Base-by-base conservation (phyloP, 2,113 vertebrate species). In the Toxotes chatareus region DNA sequence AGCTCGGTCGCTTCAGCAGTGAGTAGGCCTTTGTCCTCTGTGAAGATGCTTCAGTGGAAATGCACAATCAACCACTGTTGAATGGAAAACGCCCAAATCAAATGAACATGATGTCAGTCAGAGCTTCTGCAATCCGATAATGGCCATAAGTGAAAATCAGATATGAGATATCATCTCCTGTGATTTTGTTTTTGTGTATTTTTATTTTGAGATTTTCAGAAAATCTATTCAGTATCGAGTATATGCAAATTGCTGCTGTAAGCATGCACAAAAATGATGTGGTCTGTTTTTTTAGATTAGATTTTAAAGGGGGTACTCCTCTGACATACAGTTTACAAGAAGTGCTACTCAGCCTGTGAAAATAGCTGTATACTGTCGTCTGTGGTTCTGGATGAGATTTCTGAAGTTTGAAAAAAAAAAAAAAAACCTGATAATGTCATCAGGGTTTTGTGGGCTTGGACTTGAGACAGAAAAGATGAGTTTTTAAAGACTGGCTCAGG, bases 1-100 rank as follows among this genome's bases (percentile, higher is more conserved):
- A 68, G 53, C 34, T 70, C 34, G 12, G 53, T 21, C 7, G 55
- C 36, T 74, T 71, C 21, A 14, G 42, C 69, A 62, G 73, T 84
- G 73, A 90, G 66, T 76, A 21, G 83, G 64, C 34, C 83, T 92
- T 81, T 91, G 87, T 91, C 57, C 69, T 73, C 42, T 55, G 72
- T 32, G 40, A 89, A 73, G 77, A 91, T 78, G 67, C 73, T 78
- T 69, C 65, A 73, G 70, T 89, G 84, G 74, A 82, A 91, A 83
- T 73, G 60, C 13, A 84, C 74, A 81, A 83, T 74, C 79, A 46
- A 19, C 56, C 57, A 65, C 69, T 79, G 75, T 88, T 23, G 1
- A 69, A 70, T 66, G 64, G 66, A 63, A 82, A 80, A 66, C 14
- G 57, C 64, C 23, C 27, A 56, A 79, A 84, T 84, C 47, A 75